Evolutionary conservation across 2,888 invertebrate genomes (phyloP), one percentile per base, ranked within the genome.

Genomic region (Tolmerus cingulatus): DNA sequence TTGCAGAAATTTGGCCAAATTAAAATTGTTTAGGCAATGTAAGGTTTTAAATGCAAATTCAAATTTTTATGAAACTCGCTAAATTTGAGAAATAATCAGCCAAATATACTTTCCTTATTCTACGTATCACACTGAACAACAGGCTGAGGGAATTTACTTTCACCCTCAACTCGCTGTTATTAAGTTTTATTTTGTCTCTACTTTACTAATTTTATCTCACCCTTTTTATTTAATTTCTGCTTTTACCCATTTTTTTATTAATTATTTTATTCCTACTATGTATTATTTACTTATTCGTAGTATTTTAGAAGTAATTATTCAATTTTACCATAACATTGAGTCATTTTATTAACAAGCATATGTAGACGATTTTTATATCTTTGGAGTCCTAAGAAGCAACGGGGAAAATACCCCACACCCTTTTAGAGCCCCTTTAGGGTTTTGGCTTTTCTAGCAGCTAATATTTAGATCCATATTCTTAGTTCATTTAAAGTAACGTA

Each of bases 261-360:
- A 78, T 66, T 82, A 57, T 34, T 82, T 46, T 43, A 14, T 40
- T 78, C n/a, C 27, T 51, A 27, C 23, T 51, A 5, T n/a, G n/a
- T n/a, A n/a, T 51, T 16, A 51, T 19, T 66, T 66, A 23, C 66
- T 27, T 76, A 8, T 37, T 40, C 34, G 76, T 76, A 76, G 76
- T 40, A 37, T 34, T 9, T 37, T 76, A 76, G 76, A 76, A 76
- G 76, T 34, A 34, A 76, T 66, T 66, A 66, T 2, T 66, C 19
- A 40, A 37, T 76, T 37, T 76, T 37, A 76, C 9, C 3, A 76
- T 76, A n/a, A 37, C 34, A 76, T 76, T 76, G 40, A 40, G 1
- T n/a, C 76, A 76, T 66, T 82, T 57, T 46, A 55, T 51, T 55
- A 82, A 37, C 34, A 19, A 66, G 82, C 82, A 82, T 82, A 34